Evolutionary conservation across 2,797 vertebrate species (phyloP), one percentile per base, ranked within the genome.

Genomic region (Tokudaia tokunoshimensis): DNA sequence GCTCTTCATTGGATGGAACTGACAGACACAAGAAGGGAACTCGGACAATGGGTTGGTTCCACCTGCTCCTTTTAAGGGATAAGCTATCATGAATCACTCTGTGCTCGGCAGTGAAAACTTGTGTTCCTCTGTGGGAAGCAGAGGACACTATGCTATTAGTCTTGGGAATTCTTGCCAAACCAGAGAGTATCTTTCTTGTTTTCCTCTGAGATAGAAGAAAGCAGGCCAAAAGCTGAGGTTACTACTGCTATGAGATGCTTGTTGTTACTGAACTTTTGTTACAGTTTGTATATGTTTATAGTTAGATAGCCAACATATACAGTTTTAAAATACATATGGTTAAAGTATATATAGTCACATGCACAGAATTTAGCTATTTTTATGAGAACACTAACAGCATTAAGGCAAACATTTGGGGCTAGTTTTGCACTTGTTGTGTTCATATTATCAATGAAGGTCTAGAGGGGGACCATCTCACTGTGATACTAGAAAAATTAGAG

Each of bases 51-150:
- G 22, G 6, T 55, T 78, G n/a, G 55, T n/a, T 76, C 31, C 94
- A 91, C 83, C 94, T 92, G 70, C 4, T 96, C 79, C 82, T 96
- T 94, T 93, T 94, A 96, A 96, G 90, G 87, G 61, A 98, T 95
- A 97, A 95, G 94, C 79, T 89, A 50, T 88, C 97, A 97, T 95
- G 65, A 97, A 95, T 81, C 8, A 0, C n/a, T 94, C 95, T 86
- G n/a, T 34, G 31, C 87, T 4, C 1, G 72, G 80, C 61, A 81
- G 55, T 67, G 82, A 89, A 96, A 65, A 55, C 81, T 87, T 96
- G 82, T 86, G 63, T 70, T 67, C 82, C 65, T 24, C 85, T 75
- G 87, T 82, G 95, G 93, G 79, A 95, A 97, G 47, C 95, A 86
- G 13, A 96, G 55, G 41, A 7, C 1, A 29, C 8, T 81, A n/a